Evolutionary conservation across 2,797 vertebrate species (phyloP).

Genomic region (Ptychobarbus kaznakovi): DNA sequence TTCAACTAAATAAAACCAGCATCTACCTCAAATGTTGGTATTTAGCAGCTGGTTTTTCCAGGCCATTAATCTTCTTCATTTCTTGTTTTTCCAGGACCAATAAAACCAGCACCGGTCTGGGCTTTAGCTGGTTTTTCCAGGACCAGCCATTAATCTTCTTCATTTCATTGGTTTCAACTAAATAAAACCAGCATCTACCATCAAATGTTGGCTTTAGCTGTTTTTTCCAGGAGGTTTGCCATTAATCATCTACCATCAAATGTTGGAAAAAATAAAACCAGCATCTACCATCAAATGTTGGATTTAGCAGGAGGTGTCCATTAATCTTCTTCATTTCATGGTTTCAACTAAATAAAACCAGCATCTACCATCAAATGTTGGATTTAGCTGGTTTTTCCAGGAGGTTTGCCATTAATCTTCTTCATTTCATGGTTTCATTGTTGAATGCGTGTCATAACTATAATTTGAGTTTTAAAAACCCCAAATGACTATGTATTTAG

Average conservation of each 20-base stretch:
- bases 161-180: neutral
- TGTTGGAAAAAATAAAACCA: neutral
- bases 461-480: constrained; percentile 43
- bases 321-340: neutral
- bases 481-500: constrained; percentile 60
- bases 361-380: neutral
- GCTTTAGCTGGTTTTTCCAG: too few relatives aligned
- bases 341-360: neutral
- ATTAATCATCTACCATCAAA: neutral
- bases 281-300: neutral
- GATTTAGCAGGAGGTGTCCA: too few relatives aligned
- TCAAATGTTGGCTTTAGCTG: neutral
- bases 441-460: constrained; percentile 28
- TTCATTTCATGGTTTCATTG: neutral
- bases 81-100: neutral
- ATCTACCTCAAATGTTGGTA: fast-evolving
- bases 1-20: neutral
- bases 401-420: neutral
- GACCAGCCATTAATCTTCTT: too few relatives aligned
- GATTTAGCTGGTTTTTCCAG: neutral
- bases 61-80: too few relatives aligned
- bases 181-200: neutral
- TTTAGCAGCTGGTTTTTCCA: neutral
- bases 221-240: neutral
- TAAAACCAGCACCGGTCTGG: too few relatives aligned